Evolutionary conservation across 2,797 vertebrate genomes (phyloP).

Genomic region (Channallabes apus): DNA sequence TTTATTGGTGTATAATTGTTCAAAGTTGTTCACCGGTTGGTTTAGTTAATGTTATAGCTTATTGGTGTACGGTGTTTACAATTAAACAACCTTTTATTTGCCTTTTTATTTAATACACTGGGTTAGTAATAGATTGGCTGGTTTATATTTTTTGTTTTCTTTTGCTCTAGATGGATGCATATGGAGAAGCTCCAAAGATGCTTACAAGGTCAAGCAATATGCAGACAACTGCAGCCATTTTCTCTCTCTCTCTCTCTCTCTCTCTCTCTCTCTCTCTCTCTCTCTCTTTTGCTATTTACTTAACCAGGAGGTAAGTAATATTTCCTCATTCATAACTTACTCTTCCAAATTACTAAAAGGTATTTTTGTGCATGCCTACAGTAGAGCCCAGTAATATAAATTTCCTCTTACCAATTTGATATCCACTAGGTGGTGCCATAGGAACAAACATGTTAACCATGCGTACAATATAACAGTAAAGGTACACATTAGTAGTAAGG

Average conservation of each 20-base stretch:
- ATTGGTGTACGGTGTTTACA: not conserved
- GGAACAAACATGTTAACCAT: not conserved
- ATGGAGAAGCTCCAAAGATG: not conserved
- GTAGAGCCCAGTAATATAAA: not conserved
- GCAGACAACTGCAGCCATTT: not conserved
- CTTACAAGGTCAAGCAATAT: not conserved
- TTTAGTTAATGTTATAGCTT: too few species aligned
- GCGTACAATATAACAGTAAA: not conserved
- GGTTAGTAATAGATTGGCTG: not conserved
- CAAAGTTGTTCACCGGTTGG: too few species aligned
- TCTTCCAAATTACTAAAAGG: not conserved
- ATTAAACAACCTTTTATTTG: not conserved
- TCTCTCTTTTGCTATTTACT: not conserved
- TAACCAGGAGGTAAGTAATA: constrained; percentile 34
- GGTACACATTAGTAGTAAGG: not conserved
- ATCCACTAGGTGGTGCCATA: constrained; percentile 40
- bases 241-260: not conserved
- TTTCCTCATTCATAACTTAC: not conserved
- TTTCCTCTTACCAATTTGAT: not conserved
- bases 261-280: not conserved
- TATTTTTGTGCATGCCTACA: not conserved
- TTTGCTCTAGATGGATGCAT: not conserved
- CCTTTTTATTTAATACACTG: not conserved
- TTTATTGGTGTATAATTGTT: too few species aligned
- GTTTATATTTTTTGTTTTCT: not conserved